These are phyloP conservation scores for Latrodectus geometricus DNA, from an alignment of 1,140 invertebrate genomes.

Conservation along the genomic window DNA sequence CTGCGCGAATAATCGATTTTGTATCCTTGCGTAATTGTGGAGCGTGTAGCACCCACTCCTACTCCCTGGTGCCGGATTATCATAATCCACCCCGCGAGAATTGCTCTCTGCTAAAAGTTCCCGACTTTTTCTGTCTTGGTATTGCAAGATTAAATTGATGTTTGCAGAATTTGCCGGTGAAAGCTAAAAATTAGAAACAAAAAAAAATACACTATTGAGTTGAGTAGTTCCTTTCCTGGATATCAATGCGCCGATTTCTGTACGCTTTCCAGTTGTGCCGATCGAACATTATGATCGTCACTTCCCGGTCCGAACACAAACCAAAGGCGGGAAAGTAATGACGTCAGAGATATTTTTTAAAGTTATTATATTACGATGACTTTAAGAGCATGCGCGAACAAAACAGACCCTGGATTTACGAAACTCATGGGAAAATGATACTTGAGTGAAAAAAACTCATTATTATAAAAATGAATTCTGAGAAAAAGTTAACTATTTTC, in stretches of 20 bases:
- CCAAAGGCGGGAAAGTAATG: slow-evolving; percentile 44
- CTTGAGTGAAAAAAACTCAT: no score
- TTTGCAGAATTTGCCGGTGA: background rate
- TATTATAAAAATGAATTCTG: no score
- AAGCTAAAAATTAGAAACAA: background rate
- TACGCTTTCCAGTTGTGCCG: background rate
- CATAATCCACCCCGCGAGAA: slow-evolving; percentile 27
- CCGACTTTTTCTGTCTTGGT: background rate
- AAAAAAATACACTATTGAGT: background rate
- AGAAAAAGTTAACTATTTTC: no score
- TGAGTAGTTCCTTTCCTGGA: slow-evolving; percentile 4
- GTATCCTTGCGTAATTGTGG: slow-evolving; percentile 57
- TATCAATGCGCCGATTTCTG: slow-evolving; percentile 9
- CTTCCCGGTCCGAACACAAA: slow-evolving; percentile 17
- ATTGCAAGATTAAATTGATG: background rate
- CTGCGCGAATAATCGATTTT: slow-evolving; percentile 52
- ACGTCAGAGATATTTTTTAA: slow-evolving; percentile 41
- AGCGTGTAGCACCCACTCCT: slow-evolving; percentile 27
- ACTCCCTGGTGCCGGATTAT: slow-evolving; percentile 35
- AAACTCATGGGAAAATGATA: no score
- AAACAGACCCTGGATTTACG: no score
- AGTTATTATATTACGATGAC: background rate
- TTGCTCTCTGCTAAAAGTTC: slow-evolving; percentile 1
- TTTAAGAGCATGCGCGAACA: slow-evolving; percentile 18
- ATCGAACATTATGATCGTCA: slow-evolving; percentile 43